Conservation (phyloP, 2,888 invertebrate species). For the Habroteleia sp. region DNA sequence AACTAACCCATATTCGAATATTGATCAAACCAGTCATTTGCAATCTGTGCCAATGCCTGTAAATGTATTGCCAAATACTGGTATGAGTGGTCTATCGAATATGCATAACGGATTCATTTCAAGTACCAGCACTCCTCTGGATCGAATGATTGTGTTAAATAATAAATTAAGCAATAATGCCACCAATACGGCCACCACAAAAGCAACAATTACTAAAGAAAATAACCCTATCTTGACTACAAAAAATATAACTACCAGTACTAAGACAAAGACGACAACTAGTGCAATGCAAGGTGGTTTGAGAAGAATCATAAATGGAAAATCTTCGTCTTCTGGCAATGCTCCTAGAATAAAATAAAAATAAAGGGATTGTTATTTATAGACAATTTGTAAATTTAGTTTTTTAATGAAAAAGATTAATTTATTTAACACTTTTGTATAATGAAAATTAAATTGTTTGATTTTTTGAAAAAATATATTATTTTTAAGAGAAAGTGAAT, state of each 20-base stretch:
- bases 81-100: slow-evolving; percentile 70
- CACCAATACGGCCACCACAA: slow-evolving; percentile 11
- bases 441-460: slow-evolving; percentile 13
- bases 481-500: too few species aligned
- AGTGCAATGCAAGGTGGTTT: slow-evolving; percentile 75
- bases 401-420: slow-evolving; percentile 15
- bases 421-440: slow-evolving; percentile 48
- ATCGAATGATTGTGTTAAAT: slow-evolving; percentile 73
- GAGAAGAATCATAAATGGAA: slow-evolving; percentile 66
- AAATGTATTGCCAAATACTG: slow-evolving; percentile 64
- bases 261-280: slow-evolving; percentile 73
- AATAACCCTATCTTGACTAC: slow-evolving; percentile 73
- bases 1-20: slow-evolving; percentile 77
- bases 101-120: slow-evolving; percentile 76
- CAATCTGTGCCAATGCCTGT: slow-evolving; percentile 74
- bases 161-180: slow-evolving; percentile 70
- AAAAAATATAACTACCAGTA: slow-evolving; percentile 68
- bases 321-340: slow-evolving; percentile 8
- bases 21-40: slow-evolving; percentile 73
- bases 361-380: slow-evolving; percentile 4
- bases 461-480: too few species aligned
- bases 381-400: slow-evolving; percentile 8
- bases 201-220: slow-evolving; percentile 62
- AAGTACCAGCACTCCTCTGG: slow-evolving; percentile 79
- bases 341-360: slow-evolving; percentile 13